Percentiles rank a stretch among this genome's conserved stretches.
Evolutionary conservation across 2,113 vertebrate species (phyloP).

Genomic region (Halichoerus grypus): DNA sequence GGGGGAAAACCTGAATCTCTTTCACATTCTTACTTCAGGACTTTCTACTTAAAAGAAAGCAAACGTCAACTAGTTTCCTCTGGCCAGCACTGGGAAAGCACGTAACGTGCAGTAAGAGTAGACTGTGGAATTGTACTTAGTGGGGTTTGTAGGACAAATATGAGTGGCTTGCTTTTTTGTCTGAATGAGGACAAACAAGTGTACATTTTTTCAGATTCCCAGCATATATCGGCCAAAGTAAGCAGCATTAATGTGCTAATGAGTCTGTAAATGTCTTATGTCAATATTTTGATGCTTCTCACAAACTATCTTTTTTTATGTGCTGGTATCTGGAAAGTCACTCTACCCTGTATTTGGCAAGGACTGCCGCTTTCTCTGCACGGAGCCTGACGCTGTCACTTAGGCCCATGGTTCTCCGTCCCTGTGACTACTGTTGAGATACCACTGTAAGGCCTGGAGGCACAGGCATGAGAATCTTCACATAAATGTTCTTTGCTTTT

Average conservation of each 20-base stretch:
- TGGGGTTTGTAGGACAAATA: background rate
- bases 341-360: background rate
- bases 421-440: background rate
- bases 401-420: background rate
- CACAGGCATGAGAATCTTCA: background rate
- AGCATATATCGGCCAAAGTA: background rate
- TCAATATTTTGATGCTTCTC: background rate
- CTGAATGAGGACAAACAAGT: constrained; percentile 15
- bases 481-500: background rate
- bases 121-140: background rate
- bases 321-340: background rate
- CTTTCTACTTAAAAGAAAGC: background rate
- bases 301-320: background rate
- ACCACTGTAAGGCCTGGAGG: background rate
- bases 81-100: background rate
- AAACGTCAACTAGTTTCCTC: background rate
- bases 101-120: background rate
- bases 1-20: constrained; percentile 1
- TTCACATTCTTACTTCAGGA: background rate
- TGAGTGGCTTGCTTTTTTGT: background rate
- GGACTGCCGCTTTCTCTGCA: background rate
- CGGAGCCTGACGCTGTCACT: background rate
- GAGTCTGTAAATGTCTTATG: background rate
- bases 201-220: background rate
- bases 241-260: background rate